Percentiles rank a stretch among this genome's conserved stretches.
These are phyloP conservation scores for Thunnus thynnus DNA, from an alignment of 2,113 vertebrate species.

Conservation along the genomic window DNA sequence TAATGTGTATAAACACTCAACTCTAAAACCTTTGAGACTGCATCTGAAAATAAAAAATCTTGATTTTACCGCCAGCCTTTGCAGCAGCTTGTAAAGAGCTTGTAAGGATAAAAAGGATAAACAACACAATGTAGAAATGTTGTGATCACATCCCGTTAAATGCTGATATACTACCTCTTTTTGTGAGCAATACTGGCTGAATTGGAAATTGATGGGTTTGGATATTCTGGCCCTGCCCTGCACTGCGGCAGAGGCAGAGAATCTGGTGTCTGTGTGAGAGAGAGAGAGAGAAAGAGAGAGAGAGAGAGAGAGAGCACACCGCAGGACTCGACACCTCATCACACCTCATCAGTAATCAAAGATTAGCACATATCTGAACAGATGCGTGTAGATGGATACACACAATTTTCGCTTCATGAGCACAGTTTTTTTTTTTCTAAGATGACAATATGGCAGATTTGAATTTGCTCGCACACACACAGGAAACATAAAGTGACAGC, in stretches of 20 bases:
- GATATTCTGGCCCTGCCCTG: slow-evolving; percentile 79
- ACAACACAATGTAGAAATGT: not conserved
- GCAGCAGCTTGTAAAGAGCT: not conserved
- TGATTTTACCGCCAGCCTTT: not conserved
- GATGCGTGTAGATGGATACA: slow-evolving; percentile 19
- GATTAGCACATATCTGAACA: slow-evolving; percentile 62
- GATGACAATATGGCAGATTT: slow-evolving; percentile 1
- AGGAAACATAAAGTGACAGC: slow-evolving; percentile 22
- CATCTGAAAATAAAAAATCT: not conserved
- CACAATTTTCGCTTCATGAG: not conserved
- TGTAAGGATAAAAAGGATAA: not conserved
- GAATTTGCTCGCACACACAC: not conserved
- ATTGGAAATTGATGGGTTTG: slow-evolving; percentile 73
- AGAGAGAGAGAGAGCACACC: slow-evolving; percentile 32
- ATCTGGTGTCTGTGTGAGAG: slow-evolving; percentile 67
- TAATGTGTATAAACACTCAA: not conserved
- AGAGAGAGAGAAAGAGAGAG: slow-evolving; percentile 24
- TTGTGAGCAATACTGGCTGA: slow-evolving; percentile 49
- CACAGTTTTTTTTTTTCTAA: not conserved
- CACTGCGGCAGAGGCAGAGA: slow-evolving; percentile 83
- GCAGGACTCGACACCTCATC: slow-evolving; percentile 77
- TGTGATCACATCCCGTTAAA: slow-evolving; percentile 23
- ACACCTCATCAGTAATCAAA: slow-evolving; percentile 75
- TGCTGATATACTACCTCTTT: slow-evolving; percentile 3
- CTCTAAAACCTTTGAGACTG: not conserved